Evolutionary conservation across 2,888 invertebrate species (phyloP).

Genomic region (Orgyia antiqua): DNA sequence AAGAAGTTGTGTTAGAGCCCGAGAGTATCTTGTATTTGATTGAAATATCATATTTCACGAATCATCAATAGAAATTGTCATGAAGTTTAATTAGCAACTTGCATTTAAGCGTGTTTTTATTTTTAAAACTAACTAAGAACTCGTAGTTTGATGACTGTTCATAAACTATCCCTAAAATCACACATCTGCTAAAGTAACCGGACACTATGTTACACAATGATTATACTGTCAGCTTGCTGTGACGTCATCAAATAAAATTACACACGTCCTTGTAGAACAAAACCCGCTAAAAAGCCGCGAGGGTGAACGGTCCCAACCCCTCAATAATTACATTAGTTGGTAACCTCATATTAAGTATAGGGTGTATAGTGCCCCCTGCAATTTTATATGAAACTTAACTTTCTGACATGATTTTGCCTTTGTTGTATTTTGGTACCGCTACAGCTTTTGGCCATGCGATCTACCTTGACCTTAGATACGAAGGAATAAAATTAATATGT

Average conservation of each 20-base stretch:
- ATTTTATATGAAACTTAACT: constrained; percentile 11
- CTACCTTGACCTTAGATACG: too few species aligned
- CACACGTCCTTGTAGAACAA: constrained; percentile 45
- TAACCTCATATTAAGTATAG: constrained; percentile 59
- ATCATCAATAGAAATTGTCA: too few species aligned
- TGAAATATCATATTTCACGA: too few species aligned
- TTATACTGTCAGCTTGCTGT: constrained; percentile 17
- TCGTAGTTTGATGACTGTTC: too few species aligned
- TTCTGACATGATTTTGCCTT: constrained; percentile 2
- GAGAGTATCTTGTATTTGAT: too few species aligned
- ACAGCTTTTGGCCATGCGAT: too few species aligned
- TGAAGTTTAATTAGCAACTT: too few species aligned
- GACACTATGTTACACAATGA: constrained; percentile 24
- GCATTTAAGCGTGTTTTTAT: too few species aligned
- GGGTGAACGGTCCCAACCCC: constrained; percentile 41
- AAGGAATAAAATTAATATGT: too few species aligned
- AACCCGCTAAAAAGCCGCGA: constrained; percentile 43
- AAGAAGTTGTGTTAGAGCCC: too few species aligned
- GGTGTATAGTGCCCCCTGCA: constrained; percentile 16
- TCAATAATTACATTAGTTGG: constrained; percentile 59
- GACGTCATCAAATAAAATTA: constrained; percentile 45
- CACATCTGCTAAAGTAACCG: constrained; percentile 27
- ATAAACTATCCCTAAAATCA: constrained; percentile 1
- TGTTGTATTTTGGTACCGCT: too few species aligned
- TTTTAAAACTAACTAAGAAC: too few species aligned